Conservation (phyloP, 2,888 invertebrate genomes). For the Scelioninae gen. 1 region DNA sequence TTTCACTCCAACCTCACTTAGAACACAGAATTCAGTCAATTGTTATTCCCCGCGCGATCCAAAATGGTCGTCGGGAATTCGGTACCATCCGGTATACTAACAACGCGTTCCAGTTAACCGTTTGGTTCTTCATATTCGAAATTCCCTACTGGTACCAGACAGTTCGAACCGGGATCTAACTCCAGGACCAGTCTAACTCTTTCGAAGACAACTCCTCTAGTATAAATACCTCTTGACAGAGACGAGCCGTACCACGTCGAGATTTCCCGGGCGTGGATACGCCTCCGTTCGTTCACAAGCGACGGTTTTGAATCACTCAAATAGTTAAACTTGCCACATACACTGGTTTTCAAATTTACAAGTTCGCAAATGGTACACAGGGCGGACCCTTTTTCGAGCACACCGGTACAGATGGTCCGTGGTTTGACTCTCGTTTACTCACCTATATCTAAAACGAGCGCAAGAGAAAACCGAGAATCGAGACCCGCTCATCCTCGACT, state of each 20-base stretch:
- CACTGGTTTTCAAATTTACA: too few relatives aligned
- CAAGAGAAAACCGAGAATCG: conserved; percentile 73
- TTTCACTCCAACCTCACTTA: neutral
- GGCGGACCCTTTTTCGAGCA: too few relatives aligned
- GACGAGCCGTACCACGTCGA: conserved; percentile 5
- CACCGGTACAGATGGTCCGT: too few relatives aligned
- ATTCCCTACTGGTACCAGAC: too few relatives aligned
- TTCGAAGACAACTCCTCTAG: neutral
- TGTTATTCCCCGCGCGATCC: conserved; percentile 22
- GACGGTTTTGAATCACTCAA: neutral
- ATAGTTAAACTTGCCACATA: too few relatives aligned
- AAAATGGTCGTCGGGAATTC: conserved; percentile 32
- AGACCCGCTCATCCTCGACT: conserved; percentile 82
- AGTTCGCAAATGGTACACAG: too few relatives aligned
- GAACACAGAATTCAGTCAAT: neutral
- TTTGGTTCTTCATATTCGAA: too few relatives aligned
- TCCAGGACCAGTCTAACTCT: too few relatives aligned
- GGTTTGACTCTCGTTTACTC: too few relatives aligned
- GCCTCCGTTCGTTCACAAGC: conserved; percentile 2
- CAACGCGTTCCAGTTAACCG: neutral
- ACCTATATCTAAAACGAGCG: conserved; percentile 79
- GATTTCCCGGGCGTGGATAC: conserved; percentile 8
- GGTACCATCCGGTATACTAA: conserved; percentile 20
- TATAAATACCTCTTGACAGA: neutral
- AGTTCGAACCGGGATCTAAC: too few relatives aligned